Evolutionary conservation across 2,113 vertebrate species (phyloP).

Genomic region (Crotalus horridus): DNA sequence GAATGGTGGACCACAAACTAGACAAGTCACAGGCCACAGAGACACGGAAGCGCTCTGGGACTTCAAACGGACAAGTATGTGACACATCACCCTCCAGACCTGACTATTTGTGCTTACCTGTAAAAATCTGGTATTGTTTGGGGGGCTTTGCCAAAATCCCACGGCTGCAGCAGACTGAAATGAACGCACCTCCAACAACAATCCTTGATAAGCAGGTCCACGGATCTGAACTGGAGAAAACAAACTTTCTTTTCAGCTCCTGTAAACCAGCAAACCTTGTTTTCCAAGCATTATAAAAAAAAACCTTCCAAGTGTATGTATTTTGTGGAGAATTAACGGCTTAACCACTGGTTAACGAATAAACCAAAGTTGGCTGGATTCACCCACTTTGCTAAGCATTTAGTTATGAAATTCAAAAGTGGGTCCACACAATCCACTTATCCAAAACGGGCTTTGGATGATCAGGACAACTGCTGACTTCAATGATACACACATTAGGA

Average conservation of each 20-base stretch:
- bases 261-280: not conserved
- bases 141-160: slow-evolving; percentile 63
- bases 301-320: not conserved
- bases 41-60: too few species aligned
- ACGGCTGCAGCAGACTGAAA: slow-evolving; percentile 29
- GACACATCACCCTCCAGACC: not conserved
- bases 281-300: not conserved
- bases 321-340: not conserved
- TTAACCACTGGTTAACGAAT: not conserved
- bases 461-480: not conserved
- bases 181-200: slow-evolving; percentile 62
- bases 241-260: not conserved
- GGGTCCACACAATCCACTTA: not conserved
- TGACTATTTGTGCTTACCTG: slow-evolving; percentile 40
- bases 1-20: too few species aligned
- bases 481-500: not conserved
- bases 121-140: slow-evolving; percentile 57
- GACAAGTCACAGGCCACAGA: too few species aligned
- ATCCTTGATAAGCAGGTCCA: slow-evolving; percentile 62
- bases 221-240: slow-evolving; percentile 61
- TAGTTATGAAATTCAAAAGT: not conserved
- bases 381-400: not conserved
- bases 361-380: not conserved
- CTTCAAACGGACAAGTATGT: not conserved
- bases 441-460: not conserved